Conservation (phyloP, 2,888 invertebrate genomes). For the Drosophila robusta region DNA sequence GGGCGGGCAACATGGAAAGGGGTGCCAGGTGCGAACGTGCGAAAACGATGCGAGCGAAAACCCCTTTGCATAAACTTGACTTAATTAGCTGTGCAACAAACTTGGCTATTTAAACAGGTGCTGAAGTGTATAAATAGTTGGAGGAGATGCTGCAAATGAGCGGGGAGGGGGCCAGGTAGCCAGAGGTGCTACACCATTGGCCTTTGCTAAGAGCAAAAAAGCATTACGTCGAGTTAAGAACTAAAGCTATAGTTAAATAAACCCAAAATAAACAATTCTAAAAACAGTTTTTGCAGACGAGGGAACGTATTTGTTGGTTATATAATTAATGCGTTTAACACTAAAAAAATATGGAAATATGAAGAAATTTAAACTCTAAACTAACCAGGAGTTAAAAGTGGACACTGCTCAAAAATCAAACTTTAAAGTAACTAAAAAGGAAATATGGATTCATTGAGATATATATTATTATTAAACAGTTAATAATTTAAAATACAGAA, state of each 20-base stretch:
- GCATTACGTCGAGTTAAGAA: neutral
- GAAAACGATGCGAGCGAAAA: slow-evolving; percentile 51
- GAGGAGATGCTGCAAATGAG: slow-evolving; percentile 6
- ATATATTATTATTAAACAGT: too few relatives aligned
- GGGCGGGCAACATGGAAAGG: neutral
- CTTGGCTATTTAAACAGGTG: slow-evolving; percentile 78
- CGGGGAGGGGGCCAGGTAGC: neutral
- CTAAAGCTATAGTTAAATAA: neutral
- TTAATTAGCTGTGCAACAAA: slow-evolving; percentile 78
- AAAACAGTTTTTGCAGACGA: too few relatives aligned
- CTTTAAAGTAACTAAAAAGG: too few relatives aligned
- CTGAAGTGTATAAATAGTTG: slow-evolving; percentile 39
- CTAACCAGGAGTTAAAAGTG: too few relatives aligned
- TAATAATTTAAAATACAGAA: too few relatives aligned
- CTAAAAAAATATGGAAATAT: too few relatives aligned
- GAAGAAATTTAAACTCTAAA: too few relatives aligned
- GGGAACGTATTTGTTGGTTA: too few relatives aligned
- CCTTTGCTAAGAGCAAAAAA: neutral
- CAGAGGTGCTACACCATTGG: neutral
- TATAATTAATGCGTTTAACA: too few relatives aligned
- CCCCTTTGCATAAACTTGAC: slow-evolving; percentile 76
- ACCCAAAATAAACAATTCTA: neutral
- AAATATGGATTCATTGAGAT: too few relatives aligned
- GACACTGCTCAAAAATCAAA: too few relatives aligned
- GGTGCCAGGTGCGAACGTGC: slow-evolving; percentile 68